phyloP scores from a whole-genome alignment of 2,797 vertebrate species.

The Hoplostethus atlanticus region DNA sequence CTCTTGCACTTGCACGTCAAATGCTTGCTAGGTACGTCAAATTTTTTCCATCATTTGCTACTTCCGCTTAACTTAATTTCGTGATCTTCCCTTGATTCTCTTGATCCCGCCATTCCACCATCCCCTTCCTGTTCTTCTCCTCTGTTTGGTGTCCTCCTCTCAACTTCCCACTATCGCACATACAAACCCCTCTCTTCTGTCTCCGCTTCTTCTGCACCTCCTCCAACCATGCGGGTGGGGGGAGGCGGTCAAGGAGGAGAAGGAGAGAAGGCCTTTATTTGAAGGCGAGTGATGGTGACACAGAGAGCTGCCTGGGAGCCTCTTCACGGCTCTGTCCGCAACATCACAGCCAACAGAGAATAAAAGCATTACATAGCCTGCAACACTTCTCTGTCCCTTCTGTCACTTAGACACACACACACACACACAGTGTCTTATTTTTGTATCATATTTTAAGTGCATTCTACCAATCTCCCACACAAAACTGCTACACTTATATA shows the following conservation, averaged over 20 bases:
- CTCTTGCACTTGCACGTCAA: no score
- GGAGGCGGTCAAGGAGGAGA: neutral
- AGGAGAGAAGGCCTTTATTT: conserved; percentile 37
- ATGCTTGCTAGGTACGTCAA: no score
- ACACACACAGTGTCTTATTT: neutral
- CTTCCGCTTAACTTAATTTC: neutral
- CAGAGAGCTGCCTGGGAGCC: conserved; percentile 73
- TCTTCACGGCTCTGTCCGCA: conserved; percentile 66
- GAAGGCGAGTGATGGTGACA: conserved; percentile 82
- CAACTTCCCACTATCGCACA: neutral
- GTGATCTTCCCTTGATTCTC: neutral
- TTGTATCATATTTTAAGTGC: no score
- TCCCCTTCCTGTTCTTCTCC: neutral
- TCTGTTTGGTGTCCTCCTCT: conserved; percentile 3
- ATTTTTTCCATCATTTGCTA: no score
- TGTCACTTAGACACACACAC: conserved; percentile 16
- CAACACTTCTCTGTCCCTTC: conserved; percentile 35
- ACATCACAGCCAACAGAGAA: conserved; percentile 56
- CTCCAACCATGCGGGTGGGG: conserved; percentile 18
- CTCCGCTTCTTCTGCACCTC: conserved; percentile 36
- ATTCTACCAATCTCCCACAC: no score
- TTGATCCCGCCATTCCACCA: neutral
- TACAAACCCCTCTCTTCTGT: conserved; percentile 5
- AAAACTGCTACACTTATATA: no score
- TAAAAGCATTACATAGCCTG: conserved; percentile 37